Percentiles rank a stretch among this genome's conserved stretches.
phyloP scores from a whole-genome alignment of 2,888 invertebrate species.

The Dryobotodes eremita region DNA sequence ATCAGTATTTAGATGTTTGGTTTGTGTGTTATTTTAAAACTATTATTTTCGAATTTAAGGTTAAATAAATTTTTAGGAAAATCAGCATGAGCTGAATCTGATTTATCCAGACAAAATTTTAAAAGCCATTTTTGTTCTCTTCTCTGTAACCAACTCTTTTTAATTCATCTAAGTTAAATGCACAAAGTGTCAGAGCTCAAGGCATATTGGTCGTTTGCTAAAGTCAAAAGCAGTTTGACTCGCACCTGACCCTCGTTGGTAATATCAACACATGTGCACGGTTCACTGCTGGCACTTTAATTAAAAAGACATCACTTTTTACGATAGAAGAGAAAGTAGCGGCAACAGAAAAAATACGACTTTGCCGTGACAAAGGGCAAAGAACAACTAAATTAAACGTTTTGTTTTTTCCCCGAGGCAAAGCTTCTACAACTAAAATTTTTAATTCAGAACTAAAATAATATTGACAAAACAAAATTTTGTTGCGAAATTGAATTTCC shows the following conservation, averaged over 20 bases:
- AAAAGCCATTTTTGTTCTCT: neutral
- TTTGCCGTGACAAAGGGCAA: slow-evolving; percentile 6
- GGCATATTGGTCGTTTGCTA: slow-evolving; percentile 53
- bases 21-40: neutral
- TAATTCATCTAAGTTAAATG: slow-evolving; percentile 6
- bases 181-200: slow-evolving; percentile 56
- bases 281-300: slow-evolving; percentile 75
- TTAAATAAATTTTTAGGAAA: neutral
- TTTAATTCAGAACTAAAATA: slow-evolving; percentile 29
- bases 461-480: slow-evolving; percentile 28
- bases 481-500: slow-evolving; percentile 4
- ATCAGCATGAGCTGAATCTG: no score
- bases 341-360: slow-evolving; percentile 47
- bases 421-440: slow-evolving; percentile 19
- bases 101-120: neutral
- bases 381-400: slow-evolving; percentile 10
- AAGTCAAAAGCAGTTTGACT: slow-evolving; percentile 67
- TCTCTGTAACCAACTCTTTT: neutral
- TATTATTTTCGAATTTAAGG: no score
- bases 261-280: slow-evolving; percentile 72
- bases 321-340: slow-evolving; percentile 63
- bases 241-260: slow-evolving; percentile 71
- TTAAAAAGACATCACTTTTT: slow-evolving; percentile 76
- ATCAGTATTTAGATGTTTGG: neutral
- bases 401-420: slow-evolving; percentile 9